Conservation (phyloP, 2,797 vertebrate species). For the Chaetophractus vellerosus region DNA sequence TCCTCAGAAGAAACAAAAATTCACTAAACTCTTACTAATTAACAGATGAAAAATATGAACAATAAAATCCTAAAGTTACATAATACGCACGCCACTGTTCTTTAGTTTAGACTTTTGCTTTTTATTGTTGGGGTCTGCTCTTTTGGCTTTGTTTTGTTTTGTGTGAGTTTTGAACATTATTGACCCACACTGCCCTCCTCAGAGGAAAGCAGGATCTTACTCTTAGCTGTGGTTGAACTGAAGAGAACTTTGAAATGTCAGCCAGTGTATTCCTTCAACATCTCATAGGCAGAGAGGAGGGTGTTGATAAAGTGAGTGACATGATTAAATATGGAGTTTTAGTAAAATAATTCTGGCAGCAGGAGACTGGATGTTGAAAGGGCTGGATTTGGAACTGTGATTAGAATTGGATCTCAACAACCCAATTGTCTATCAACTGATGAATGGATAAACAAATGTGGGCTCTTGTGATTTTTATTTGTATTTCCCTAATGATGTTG, state of each 20-base stretch:
- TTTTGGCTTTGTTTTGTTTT: not conserved
- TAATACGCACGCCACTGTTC: too few species aligned
- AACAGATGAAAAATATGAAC: conserved; percentile 26
- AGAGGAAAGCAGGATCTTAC: not conserved
- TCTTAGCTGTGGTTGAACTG: not conserved
- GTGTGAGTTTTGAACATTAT: not conserved
- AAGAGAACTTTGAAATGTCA: not conserved
- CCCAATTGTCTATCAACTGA: not conserved
- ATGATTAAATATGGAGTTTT: conserved; percentile 11
- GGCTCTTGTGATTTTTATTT: not conserved
- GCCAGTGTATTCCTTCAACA: not conserved
- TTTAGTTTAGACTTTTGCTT: conserved; percentile 1
- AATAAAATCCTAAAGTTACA: conserved; percentile 48
- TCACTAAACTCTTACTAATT: conserved; percentile 59
- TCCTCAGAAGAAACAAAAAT: not conserved
- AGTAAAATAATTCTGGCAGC: conserved; percentile 44
- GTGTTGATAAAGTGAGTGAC: not conserved
- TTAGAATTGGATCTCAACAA: conserved; percentile 28
- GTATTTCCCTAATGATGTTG: not conserved
- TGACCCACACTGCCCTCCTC: not conserved
- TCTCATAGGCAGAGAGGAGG: not conserved
- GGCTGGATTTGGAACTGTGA: not conserved
- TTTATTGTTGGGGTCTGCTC: not conserved
- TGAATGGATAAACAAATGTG: not conserved
- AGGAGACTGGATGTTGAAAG: conserved; percentile 28